Evolutionary conservation across 2,888 invertebrate genomes (phyloP).

Genomic region (Apodemia mormo): DNA sequence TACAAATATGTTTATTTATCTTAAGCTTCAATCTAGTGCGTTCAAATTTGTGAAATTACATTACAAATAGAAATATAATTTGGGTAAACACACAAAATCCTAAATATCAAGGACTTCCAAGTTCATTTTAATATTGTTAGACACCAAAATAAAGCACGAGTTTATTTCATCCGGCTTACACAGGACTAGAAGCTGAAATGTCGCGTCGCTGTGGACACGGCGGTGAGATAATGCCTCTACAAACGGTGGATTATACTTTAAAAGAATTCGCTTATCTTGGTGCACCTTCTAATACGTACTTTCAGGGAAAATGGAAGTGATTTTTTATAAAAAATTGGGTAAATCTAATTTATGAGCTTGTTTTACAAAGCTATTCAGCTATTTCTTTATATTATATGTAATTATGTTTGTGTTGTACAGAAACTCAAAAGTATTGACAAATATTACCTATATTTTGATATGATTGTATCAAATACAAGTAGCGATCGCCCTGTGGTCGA

Average conservation of each 20-base stretch:
- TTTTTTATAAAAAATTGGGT: neutral
- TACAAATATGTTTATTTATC: too few species aligned
- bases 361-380: too few species aligned
- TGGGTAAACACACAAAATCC: neutral
- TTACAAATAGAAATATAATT: too few species aligned
- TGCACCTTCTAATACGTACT: slow-evolving; percentile 9
- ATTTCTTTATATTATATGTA: too few species aligned
- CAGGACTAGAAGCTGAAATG: slow-evolving; percentile 21
- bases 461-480: too few species aligned
- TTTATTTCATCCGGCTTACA: slow-evolving; percentile 2
- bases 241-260: slow-evolving; percentile 36
- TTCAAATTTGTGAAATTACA: too few species aligned
- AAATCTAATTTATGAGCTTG: neutral
- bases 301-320: neutral
- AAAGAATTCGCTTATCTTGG: slow-evolving; percentile 29
- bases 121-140: slow-evolving; percentile 5
- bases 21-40: too few species aligned
- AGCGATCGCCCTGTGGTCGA: too few species aligned
- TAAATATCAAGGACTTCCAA: neutral
- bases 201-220: slow-evolving; percentile 44
- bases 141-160: neutral
- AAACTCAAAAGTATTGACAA: too few species aligned
- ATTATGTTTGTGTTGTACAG: too few species aligned
- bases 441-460: too few species aligned
- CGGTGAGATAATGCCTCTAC: slow-evolving; percentile 60